Base-by-base conservation (phyloP, 92 coral and sea anemone species). In the Nematostella vectensis region DNA sequence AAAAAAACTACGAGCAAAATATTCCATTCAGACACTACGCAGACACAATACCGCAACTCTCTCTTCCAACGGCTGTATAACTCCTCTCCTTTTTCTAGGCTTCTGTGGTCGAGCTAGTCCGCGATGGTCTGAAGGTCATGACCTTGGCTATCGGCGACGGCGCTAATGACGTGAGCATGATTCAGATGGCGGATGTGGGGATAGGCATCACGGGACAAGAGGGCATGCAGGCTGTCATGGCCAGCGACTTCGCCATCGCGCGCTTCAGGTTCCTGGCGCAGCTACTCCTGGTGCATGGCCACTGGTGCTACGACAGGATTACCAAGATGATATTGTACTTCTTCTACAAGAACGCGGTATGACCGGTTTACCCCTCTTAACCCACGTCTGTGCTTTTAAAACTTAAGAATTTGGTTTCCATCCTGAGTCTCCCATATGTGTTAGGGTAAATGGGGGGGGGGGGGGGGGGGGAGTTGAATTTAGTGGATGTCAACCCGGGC, bases 101-200 rank as follows among this genome's bases (percentile, higher is more conserved):
- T 15, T 79, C 88, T 17, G 99, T 93, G 13, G 99, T 93, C 15
- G 84, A 88, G 48, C 82, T 93, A 6, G 99, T 93, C 42, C 88
- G 94, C 21, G 82, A 82, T 54, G 87, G 76, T 25, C 96, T 93
- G 19, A 83, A 76, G 48, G 94, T 83, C 11, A 93, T 93, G 99
- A 93, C 99, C 27, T 63, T 93, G 55, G 96, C 99, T 19, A 93
- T 93, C 39, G 99, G 99, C 31, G 99, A 93, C 58, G 99, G 99
- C n/a, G 99, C 99, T 37, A 93, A 93, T 71, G 99, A 93, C 67
- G 99, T 93, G 40, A 86, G 96, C 54, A 93, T 93, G 99, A 93
- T 93, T 3, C 99, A 93, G 44, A 80, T 87, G 83, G 99, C 99
- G 21, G 99, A 93, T 69, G 89, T 93, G 0, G 99, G 99, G 1